Base-by-base conservation (phyloP, 1,140 invertebrate species). In the Agrypnia vestita region DNA sequence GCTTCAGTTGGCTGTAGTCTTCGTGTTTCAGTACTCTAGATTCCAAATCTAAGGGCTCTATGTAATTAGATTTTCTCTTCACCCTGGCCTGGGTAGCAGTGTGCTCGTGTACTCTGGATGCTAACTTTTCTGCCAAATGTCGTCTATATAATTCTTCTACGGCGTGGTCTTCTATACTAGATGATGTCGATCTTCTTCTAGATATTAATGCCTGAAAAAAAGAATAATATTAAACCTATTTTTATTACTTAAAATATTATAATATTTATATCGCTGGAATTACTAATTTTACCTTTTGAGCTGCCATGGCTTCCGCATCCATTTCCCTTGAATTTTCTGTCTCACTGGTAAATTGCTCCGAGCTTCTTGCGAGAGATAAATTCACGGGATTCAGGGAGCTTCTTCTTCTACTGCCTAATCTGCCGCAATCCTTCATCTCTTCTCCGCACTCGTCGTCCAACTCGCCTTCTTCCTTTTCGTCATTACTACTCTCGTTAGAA, bases 381-480 rank as follows among this genome's bases (percentile, higher is more conserved):
- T 96, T 96, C 11, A 96, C 95, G 19, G 95, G 95, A 87, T 95
- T 92, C 80, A 85, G 89, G 73, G 85, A 90, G 85, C 88, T 90
- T 71, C 90, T 86, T 80, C 91, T 89, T 78, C 90, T 86, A 49
- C 88, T 88, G 64, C 91, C 88, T 49, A 91, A 87, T 80, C 92
- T 88, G 6, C 87, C 89, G 47, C 92, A 90, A 17, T 90, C 91
- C 83, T 92, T 91, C 72, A 90, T 87, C 43, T 91, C 89, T 75
- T 91, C 91, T 72, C 89, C 89, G 46, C 89, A 88, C 75, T 92
- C 91, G 43, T 89, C 89, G 13, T 90, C 89, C 56, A 81, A 56
- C 21, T 85, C 81, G 81, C 12, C 85, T 64, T 76, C 84, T 51
- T 86, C 90, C 78, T 86, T 88, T 86, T 87, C 91, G 84, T 87